These are phyloP conservation scores for Xylocampa areola DNA, from an alignment of 2,888 invertebrate species.

Conservation along the genomic window DNA sequence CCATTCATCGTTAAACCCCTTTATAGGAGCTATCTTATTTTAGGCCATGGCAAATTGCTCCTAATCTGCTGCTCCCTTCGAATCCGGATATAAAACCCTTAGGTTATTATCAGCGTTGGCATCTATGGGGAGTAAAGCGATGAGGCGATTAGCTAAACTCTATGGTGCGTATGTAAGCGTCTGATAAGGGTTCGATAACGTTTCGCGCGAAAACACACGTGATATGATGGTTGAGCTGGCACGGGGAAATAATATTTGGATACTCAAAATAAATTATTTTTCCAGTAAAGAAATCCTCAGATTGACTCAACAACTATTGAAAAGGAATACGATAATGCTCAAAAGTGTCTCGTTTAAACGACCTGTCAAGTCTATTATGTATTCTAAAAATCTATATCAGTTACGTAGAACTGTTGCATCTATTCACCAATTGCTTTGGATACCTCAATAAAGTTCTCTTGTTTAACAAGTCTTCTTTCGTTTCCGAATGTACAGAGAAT, in stretches of 20 bases:
- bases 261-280: too few species aligned
- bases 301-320: too few species aligned
- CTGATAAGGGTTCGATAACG: slow-evolving; percentile 76
- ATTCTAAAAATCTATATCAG: too few species aligned
- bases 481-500: slow-evolving; percentile 17
- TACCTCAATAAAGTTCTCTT: slow-evolving; percentile 22
- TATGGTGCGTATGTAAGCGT: slow-evolving; percentile 76
- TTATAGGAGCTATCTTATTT: slow-evolving; percentile 73
- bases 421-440: not conserved
- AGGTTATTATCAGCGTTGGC: slow-evolving; percentile 75
- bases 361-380: too few species aligned
- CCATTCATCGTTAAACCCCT: slow-evolving; percentile 59
- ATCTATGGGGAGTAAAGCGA: slow-evolving; percentile 79
- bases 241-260: slow-evolving; percentile 16
- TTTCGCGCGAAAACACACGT: slow-evolving; percentile 54
- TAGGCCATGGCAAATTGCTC: slow-evolving; percentile 80
- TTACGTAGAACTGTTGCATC: too few species aligned
- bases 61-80: slow-evolving; percentile 79
- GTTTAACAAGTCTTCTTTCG: slow-evolving; percentile 27
- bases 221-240: slow-evolving; percentile 15
- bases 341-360: too few species aligned
- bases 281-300: too few species aligned
- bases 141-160: slow-evolving; percentile 83
- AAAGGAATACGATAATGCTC: too few species aligned
- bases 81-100: slow-evolving; percentile 80